phyloP scores from a whole-genome alignment of 2,797 vertebrate genomes.

The Mallotus villosus region DNA sequence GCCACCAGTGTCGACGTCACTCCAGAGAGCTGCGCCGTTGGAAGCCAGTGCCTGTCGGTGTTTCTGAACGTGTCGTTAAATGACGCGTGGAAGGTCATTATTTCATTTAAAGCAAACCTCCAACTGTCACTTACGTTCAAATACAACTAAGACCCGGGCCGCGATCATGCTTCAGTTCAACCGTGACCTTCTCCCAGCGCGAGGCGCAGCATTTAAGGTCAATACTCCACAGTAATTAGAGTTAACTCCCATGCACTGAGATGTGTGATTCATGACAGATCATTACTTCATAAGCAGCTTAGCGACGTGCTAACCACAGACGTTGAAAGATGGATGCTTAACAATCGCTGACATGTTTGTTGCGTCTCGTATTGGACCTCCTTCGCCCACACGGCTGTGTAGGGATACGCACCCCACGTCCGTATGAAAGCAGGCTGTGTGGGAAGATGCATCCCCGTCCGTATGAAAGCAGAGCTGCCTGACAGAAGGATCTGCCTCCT shows the following conservation, averaged over 20 bases:
- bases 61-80: background rate
- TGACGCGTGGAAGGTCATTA: slow-evolving; percentile 26
- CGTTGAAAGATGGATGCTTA: slow-evolving; percentile 45
- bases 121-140: slow-evolving; percentile 55
- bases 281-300: slow-evolving; percentile 60
- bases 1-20: background rate
- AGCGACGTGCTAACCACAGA: slow-evolving; percentile 52
- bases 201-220: slow-evolving; percentile 49
- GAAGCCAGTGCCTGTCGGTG: too few species aligned
- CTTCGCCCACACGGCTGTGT: background rate
- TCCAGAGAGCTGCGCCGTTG: background rate
- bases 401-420: slow-evolving; percentile 40
- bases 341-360: slow-evolving; percentile 8
- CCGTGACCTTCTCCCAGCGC: slow-evolving; percentile 59
- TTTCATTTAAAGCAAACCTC: slow-evolving; percentile 53
- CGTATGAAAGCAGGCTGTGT: slow-evolving; percentile 53
- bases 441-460: slow-evolving; percentile 42
- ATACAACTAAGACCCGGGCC: slow-evolving; percentile 63
- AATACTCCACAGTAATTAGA: slow-evolving; percentile 67
- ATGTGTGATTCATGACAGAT: slow-evolving; percentile 67
- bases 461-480: slow-evolving; percentile 54
- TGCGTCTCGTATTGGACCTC: slow-evolving; percentile 17
- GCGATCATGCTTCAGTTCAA: slow-evolving; percentile 63
- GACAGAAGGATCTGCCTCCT: slow-evolving; percentile 59
- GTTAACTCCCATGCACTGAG: slow-evolving; percentile 56